Evolutionary conservation across 2,113 vertebrate species (phyloP), one percentile per base, ranked within the genome.

Genomic region (Antechinus stuartii): DNA sequence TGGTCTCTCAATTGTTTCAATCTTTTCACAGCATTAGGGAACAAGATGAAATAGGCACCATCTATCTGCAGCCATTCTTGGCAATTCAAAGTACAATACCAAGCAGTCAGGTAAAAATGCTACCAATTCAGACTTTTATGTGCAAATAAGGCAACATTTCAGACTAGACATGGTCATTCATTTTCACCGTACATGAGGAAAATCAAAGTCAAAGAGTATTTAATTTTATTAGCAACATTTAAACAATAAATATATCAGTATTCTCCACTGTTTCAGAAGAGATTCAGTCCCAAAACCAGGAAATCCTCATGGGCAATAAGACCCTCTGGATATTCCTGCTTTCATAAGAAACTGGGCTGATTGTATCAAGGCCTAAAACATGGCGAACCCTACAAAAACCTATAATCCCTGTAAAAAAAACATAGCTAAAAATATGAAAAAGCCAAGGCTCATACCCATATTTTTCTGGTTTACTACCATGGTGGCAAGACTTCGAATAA

Each of bases 101-200:
- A 68, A 94, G 91, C 54, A 94, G 57, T 54, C 94, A 93, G 93
- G 22, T 90, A 92, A 97, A 42, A 97, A 97, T 56, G 49, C 91
- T 89, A 94, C 93, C 56, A 91, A 92, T 93, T 94, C n/a, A 68
- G 53, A 95, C 46, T 52, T 93, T 93, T 92, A 96, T 7, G 91
- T 93, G 24, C 91, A 95, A 68, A 92, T 30, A 91, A 94, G 27
- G 16, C 53, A 94, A 95, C 89, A 95, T 27, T n/a, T n/a, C 49
- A 16, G 46, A 35, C 61, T 94, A 97, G 90, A 96, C 91, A 94
- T n/a, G 91, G 90, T 55, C 90, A 94, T 95, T 91, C 30, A 91
- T 96, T 94, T 90, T n/a, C 2, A 92, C 94, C 92, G 84, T 42
- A 27, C 52, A 53, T 2, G 50, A 94, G 4, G 35, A 68, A 96